These are phyloP conservation scores for Oscheius sp. DNA, from an alignment of 1,140 invertebrate genomes.

Conservation along the genomic window DNA sequence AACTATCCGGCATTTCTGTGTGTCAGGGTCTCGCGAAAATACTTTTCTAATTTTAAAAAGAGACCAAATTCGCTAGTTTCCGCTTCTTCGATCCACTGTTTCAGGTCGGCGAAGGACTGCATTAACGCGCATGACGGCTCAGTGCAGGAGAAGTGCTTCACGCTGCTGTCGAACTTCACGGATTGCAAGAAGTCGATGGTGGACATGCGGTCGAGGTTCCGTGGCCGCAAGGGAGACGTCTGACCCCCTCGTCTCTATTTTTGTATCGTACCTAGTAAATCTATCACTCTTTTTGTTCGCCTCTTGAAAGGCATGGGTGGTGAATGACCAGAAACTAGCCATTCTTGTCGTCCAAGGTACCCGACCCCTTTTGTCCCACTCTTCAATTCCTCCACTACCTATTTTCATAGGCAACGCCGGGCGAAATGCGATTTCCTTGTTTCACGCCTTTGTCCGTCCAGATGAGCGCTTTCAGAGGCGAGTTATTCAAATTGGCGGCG, in stretches of 20 bases:
- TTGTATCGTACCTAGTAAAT: neutral
- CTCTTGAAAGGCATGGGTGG: too few species aligned
- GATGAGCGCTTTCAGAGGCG: neutral
- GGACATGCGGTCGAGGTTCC: slow-evolving; percentile 51
- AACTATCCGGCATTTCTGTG: too few species aligned
- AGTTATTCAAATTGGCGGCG: neutral
- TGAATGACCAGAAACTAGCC: too few species aligned
- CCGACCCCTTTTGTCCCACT: neutral
- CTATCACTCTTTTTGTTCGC: neutral
- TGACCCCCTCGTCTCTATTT: slow-evolving; percentile 11
- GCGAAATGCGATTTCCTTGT: neutral
- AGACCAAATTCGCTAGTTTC: too few species aligned
- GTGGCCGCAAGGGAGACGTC: slow-evolving; percentile 49
- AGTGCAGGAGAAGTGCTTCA: slow-evolving; percentile 49
- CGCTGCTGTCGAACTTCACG: slow-evolving; percentile 42
- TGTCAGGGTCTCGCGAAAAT: too few species aligned
- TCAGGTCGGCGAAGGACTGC: slow-evolving; percentile 47
- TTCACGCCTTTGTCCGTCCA: neutral
- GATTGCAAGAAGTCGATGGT: slow-evolving; percentile 53
- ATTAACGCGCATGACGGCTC: slow-evolving; percentile 47
- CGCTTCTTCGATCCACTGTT: too few species aligned
- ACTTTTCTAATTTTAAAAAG: too few species aligned
- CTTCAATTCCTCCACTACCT: neutral
- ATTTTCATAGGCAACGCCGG: slow-evolving; percentile 11
- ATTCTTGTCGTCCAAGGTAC: too few species aligned